Conservation (phyloP, 2,113 vertebrate genomes). For the Pandion haliaetus region DNA sequence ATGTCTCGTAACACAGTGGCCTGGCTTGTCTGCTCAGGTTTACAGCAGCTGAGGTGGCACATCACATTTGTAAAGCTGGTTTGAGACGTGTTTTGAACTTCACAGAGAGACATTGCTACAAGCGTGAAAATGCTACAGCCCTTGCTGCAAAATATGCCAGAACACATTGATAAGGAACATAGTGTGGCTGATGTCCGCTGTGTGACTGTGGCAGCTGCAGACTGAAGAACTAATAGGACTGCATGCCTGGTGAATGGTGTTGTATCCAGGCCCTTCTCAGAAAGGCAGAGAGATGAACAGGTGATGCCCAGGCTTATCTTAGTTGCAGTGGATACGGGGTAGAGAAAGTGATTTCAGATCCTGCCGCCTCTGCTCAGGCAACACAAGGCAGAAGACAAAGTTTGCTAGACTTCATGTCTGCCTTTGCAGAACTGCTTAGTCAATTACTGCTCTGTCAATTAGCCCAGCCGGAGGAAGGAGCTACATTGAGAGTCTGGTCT, state of each 20-base stretch:
- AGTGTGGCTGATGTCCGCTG: not conserved
- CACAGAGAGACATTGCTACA: not conserved
- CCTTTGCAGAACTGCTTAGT: not conserved
- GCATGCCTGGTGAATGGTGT: rapidly evolving
- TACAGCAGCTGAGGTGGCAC: not conserved
- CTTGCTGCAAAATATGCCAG: not conserved
- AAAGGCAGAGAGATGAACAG: not conserved
- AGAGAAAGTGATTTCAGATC: not conserved
- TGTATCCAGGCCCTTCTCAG: not conserved
- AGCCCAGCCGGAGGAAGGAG: slow-evolving; percentile 11
- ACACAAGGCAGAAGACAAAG: slow-evolving; percentile 19
- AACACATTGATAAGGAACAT: not conserved
- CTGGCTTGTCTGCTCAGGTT: not conserved
- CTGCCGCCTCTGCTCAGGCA: not conserved
- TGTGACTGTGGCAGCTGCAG: not conserved
- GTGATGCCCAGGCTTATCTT: not conserved
- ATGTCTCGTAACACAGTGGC: not conserved
- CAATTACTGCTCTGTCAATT: slow-evolving; percentile 12
- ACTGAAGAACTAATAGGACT: not conserved
- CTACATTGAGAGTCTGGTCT: not conserved
- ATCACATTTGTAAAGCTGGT: not conserved
- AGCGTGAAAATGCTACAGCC: not conserved
- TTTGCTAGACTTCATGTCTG: slow-evolving; percentile 33
- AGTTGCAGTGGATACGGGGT: not conserved
- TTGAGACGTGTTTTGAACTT: not conserved